phyloP scores from a whole-genome alignment of 2,888 invertebrate genomes.

The Ectobius pallidus region DNA sequence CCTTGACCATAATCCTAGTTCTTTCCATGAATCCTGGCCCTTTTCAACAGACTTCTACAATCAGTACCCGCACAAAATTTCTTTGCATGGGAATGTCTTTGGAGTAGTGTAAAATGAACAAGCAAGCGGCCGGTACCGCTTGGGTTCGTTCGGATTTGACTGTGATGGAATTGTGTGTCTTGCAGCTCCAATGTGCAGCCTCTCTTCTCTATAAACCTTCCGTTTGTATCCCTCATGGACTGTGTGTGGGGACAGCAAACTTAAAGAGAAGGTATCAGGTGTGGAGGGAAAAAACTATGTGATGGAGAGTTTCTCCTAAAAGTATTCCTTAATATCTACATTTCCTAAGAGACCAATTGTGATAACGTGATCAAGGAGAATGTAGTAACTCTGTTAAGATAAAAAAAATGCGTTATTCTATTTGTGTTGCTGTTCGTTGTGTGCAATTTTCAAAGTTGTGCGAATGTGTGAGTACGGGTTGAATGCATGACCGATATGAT shows the following conservation, averaged over 20 bases:
- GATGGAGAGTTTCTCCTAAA: background rate
- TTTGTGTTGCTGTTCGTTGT: slow-evolving; percentile 19
- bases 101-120: background rate
- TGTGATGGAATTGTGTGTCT: background rate
- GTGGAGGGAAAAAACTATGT: background rate
- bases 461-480: background rate
- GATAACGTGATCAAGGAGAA: background rate
- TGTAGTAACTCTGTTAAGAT: background rate
- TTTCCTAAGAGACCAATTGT: slow-evolving; percentile 22
- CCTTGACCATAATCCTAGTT: background rate
- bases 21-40: background rate
- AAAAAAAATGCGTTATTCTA: slow-evolving; percentile 2
- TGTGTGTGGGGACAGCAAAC: slow-evolving; percentile 10
- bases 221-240: background rate
- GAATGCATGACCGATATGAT: background rate
- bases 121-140: background rate
- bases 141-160: background rate
- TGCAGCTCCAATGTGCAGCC: background rate
- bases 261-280: background rate
- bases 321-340: slow-evolving; percentile 15
- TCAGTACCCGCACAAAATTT: background rate
- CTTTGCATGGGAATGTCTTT: background rate
- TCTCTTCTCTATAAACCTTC: background rate
- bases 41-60: background rate
- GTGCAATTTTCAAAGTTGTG: slow-evolving; percentile 7